Evolutionary conservation across 2,888 invertebrate species (phyloP), one percentile per base, ranked within the genome.

Genomic region (Opisthograptis luteolata): DNA sequence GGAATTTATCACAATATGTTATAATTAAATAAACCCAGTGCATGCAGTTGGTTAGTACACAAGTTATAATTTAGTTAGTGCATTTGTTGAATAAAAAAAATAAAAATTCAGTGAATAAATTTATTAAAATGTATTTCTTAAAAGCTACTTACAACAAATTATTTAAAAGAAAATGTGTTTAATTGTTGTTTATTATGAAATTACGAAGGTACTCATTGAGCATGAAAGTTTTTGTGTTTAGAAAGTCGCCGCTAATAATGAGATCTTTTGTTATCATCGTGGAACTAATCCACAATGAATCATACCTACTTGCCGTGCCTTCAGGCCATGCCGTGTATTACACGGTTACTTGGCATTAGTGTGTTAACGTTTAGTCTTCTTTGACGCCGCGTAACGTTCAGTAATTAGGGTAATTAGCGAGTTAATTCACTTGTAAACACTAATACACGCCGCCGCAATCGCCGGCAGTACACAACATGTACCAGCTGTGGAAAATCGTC

Each of bases 401-500:
- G 61, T 74, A 79, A 84, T 84, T 81, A 81, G 70, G 60, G 63
- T 75, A 68, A 79, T 85, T 84, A 82, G 72, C 71, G 61, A 61
- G 65, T 67, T 70, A 71, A 70, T 80, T 80, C 73, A 71, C 73
- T 73, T 74, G 74, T 68, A 71, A 78, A 79, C 72, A 70, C 64
- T 47, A 67, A 69, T 58, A 60, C 37, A 48, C 43, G 51, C 43
- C 50, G 61, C 54, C 50, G 62, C 61, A 60, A 56, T 66, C 60
- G 58, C 49, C 48, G 59, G 55, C 61, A 48, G 58, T 66, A 57
- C 46, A 48, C 39, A 62, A 49, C 60, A 89, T 89, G 89, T 76
- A 76, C 68, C 84, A 81, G 58, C 72, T 84, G 70, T 86, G 87
- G 87, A 82, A 78, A 72, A 80, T 80, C 69, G 61, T 84, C 58